phyloP scores from a whole-genome alignment of 2,113 vertebrate genomes.

The Pelvicachromis taeniatus region DNA sequence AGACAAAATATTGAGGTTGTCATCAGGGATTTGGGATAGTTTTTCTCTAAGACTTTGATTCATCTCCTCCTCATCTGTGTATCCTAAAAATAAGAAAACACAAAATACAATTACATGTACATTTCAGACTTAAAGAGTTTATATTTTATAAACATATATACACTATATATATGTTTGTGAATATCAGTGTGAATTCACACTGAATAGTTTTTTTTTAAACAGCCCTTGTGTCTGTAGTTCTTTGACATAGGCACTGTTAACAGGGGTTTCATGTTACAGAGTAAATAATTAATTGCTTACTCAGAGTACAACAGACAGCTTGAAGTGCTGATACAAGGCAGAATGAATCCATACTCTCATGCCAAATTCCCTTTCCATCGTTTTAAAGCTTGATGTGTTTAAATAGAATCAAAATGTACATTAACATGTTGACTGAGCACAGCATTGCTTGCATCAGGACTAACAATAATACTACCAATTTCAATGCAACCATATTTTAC shows the following conservation, averaged over 20 bases:
- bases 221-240: not conserved
- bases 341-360: not conserved
- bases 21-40: slow-evolving; percentile 60
- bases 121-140: not conserved
- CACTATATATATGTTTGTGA: too few relatives aligned
- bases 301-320: not conserved
- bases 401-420: not conserved
- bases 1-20: slow-evolving; percentile 66
- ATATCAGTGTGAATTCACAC: not conserved
- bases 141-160: not conserved
- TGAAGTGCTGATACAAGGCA: not conserved
- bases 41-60: slow-evolving; percentile 55
- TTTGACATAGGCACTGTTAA: not conserved
- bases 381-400: not conserved
- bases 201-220: not conserved
- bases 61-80: slow-evolving; percentile 36
- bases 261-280: not conserved
- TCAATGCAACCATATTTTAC: not conserved
- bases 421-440: not conserved
- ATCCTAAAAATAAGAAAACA: slow-evolving; percentile 34
- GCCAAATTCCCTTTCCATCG: not conserved
- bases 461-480: not conserved
- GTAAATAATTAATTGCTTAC: not conserved
- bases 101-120: not conserved
- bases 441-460: not conserved